Evolutionary conservation across 2,797 vertebrate genomes (phyloP), one percentile per base, ranked within the genome.

Genomic region (Graptemys geographica): DNA sequence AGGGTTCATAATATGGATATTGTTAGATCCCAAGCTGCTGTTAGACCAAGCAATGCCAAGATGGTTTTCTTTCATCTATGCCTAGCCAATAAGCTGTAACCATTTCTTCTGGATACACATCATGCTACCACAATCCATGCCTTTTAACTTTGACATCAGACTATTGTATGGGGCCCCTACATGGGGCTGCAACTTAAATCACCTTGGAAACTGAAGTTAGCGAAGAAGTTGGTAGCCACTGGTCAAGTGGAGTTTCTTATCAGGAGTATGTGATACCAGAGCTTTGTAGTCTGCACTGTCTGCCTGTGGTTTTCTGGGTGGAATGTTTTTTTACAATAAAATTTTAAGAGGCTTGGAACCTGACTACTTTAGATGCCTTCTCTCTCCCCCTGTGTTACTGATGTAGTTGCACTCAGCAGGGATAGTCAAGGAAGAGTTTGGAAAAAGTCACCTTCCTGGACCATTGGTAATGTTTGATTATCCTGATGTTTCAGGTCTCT

Each of bases 401-500:
- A 47, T 8, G 7, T 23, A 44, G 25, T 25, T 44, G 37, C 41
- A 76, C 23, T 72, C 87, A 94, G 16, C 57, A 84, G n/a, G 92
- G 11, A 3, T 74, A 80, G 13, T 56, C 47, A 84, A 90, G 55
- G 37, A 41, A 23, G 37, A 72, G 37, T 41, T 72, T 72, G 69
- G 69, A 95, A 89, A 92, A 76, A 2, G 78, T 3, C 52, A 47
- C 4, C 13, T 81, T 23, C 37, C 83, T 41, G 49, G 9, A 49
- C 28, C 80, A 56, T 6, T 87, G 21, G 1, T 1, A 1, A 0
- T 0, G 7, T 51, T 83, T 53, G 62, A 23, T 11, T 37, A 88
- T 33, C 9, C 21, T 37, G 33, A 79, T 72, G 13, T 27, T 27
- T 90, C 52, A 28, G 0, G 0, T 2, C 1, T 69, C 25, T 93